phyloP scores from a whole-genome alignment of 2,888 invertebrate species.

The Labia minor region DNA sequence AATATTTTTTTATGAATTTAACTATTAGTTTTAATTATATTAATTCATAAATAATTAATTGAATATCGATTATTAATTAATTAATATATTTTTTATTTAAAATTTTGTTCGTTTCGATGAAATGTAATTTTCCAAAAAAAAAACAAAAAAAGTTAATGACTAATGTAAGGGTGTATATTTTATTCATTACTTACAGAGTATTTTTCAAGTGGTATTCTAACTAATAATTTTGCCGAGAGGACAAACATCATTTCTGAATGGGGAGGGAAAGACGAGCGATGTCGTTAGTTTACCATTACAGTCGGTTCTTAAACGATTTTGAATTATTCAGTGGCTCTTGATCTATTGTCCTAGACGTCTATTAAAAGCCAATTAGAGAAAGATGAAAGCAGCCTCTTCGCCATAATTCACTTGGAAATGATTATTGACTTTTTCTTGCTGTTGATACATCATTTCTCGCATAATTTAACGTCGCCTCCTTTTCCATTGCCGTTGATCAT shows the following conservation, averaged over 20 bases:
- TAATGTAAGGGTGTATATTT: no score
- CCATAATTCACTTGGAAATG: background rate
- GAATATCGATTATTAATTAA: background rate
- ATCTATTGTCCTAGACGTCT: background rate
- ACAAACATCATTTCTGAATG: no score
- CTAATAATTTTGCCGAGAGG: no score
- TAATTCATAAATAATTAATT: background rate
- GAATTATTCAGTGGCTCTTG: background rate
- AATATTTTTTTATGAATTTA: no score
- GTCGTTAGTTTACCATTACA: background rate
- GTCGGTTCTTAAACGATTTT: background rate
- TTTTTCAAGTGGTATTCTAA: no score
- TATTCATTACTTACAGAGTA: no score
- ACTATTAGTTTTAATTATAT: background rate
- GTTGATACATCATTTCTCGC: background rate
- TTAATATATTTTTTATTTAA: background rate
- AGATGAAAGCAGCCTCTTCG: background rate
- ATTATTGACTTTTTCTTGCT: background rate
- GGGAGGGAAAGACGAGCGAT: no score
- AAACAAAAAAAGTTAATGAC: no score
- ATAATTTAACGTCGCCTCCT: background rate
- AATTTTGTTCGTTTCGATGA: no score
- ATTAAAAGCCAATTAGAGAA: slow-evolving; percentile 5
- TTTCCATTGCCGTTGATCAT: background rate
- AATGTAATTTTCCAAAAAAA: no score